Evolutionary conservation across 2,797 vertebrate species (phyloP).

Genomic region (Pangasius macronema): DNA sequence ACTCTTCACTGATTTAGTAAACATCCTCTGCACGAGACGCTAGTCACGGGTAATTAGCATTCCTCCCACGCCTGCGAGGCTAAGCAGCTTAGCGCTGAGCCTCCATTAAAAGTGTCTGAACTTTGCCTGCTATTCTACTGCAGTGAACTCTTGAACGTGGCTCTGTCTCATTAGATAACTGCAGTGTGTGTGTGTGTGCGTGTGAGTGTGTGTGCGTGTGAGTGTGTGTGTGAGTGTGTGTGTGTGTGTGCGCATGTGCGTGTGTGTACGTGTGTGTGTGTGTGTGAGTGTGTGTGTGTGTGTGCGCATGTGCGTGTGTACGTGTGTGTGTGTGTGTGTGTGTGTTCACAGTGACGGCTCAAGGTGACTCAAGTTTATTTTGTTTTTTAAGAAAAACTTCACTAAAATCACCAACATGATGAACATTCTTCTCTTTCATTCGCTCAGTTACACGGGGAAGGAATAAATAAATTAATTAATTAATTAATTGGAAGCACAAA

Average conservation of each 20-base stretch:
- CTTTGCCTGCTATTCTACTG: slow-evolving; percentile 27
- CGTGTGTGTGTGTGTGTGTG: neutral
- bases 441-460: neutral
- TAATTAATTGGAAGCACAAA: too few species aligned
- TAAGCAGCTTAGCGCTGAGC: slow-evolving; percentile 12
- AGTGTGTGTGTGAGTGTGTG: neutral
- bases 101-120: slow-evolving; percentile 39
- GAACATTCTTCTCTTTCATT: neutral
- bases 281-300: neutral
- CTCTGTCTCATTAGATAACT: slow-evolving; percentile 30
- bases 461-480: too few species aligned
- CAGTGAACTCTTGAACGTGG: slow-evolving; percentile 13
- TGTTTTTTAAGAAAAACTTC: too few species aligned
- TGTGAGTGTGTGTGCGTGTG: slow-evolving; percentile 25
- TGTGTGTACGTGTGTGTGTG: neutral
- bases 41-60: slow-evolving; percentile 22
- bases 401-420: neutral
- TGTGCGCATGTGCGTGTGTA: neutral
- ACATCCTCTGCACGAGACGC: neutral
- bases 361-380: neutral
- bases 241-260: neutral
- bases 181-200: slow-evolving; percentile 32
- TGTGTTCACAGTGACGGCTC: neutral
- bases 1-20: slow-evolving; percentile 21
- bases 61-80: slow-evolving; percentile 5